phyloP scores from a whole-genome alignment of 2,797 vertebrate genomes.

The Macropus fuliginosus region DNA sequence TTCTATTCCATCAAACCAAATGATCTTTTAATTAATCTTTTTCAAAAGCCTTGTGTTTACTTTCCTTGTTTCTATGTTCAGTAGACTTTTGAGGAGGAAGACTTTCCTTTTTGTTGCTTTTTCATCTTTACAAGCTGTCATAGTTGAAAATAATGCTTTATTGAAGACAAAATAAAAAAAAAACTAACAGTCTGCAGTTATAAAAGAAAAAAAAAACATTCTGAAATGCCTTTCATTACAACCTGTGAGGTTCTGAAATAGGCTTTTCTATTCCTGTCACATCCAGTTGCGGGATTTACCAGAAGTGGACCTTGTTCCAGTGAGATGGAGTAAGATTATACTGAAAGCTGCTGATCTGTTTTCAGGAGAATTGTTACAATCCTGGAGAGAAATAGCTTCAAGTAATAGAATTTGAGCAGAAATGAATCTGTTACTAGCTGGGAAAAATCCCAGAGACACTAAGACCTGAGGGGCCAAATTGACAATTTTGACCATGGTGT shows the following conservation, averaged over 20 bases:
- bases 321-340: constrained; percentile 83
- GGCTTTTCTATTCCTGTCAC: constrained; percentile 84
- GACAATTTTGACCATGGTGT: constrained; percentile 76
- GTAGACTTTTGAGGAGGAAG: constrained; percentile 56
- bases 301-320: constrained; percentile 79
- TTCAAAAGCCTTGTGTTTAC: constrained; percentile 8
- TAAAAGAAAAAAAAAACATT: constrained; percentile 55
- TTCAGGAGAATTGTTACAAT: constrained; percentile 82
- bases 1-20: neutral
- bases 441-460: constrained; percentile 69
- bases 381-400: constrained; percentile 82
- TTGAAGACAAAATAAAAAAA: constrained; percentile 35
- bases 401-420: constrained; percentile 85
- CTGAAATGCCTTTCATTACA: constrained; percentile 73
- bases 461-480: constrained; percentile 67
- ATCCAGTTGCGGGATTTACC: constrained; percentile 81
- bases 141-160: constrained; percentile 25
- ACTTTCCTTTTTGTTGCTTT: constrained; percentile 65
- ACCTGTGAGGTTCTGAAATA: constrained; percentile 75
- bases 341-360: constrained; percentile 84
- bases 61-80: constrained; percentile 66
- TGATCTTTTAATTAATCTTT: constrained; percentile 17
- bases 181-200: constrained; percentile 62
- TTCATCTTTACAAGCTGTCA: constrained; percentile 74
- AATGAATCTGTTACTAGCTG: constrained; percentile 78